Evolutionary conservation across 2,113 vertebrate genomes (phyloP).

Genomic region (Podiceps cristatus): DNA sequence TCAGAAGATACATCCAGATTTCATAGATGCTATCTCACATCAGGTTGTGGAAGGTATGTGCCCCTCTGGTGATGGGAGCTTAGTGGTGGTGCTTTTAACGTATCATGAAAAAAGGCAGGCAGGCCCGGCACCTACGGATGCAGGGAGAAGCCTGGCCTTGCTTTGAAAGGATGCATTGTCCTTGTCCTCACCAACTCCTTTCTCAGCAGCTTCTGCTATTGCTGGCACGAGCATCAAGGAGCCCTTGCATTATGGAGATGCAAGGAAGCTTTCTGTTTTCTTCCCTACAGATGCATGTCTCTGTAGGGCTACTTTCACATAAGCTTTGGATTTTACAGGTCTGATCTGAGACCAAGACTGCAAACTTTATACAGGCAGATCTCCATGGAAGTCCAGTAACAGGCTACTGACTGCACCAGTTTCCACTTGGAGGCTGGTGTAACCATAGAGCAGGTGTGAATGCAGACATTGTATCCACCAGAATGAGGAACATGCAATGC

Average conservation of each 20-base stretch:
- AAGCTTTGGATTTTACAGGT: neutral
- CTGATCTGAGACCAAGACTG: conserved; percentile 11
- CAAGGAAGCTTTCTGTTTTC: neutral
- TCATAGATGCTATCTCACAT: accelerated
- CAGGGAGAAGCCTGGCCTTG: neutral
- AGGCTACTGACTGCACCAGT: neutral
- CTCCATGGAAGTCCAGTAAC: neutral
- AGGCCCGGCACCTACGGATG: neutral
- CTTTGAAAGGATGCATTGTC: neutral
- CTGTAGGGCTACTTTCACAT: neutral
- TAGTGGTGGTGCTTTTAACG: neutral
- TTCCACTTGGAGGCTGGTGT: neutral
- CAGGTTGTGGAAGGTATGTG: neutral
- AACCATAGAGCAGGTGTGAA: conserved; percentile 32
- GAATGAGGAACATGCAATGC: neutral
- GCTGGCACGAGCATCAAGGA: neutral
- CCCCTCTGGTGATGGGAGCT: neutral
- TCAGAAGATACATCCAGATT: neutral
- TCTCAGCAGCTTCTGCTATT: neutral
- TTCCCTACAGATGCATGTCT: neutral
- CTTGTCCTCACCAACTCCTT: neutral
- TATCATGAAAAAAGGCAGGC: neutral
- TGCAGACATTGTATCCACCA: conserved; percentile 16
- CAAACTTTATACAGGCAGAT: conserved; percentile 33
- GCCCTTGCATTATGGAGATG: neutral